These are phyloP conservation scores for Diachasmimorpha longicaudata DNA, from an alignment of 1,140 invertebrate genomes.

Conservation along the genomic window DNA sequence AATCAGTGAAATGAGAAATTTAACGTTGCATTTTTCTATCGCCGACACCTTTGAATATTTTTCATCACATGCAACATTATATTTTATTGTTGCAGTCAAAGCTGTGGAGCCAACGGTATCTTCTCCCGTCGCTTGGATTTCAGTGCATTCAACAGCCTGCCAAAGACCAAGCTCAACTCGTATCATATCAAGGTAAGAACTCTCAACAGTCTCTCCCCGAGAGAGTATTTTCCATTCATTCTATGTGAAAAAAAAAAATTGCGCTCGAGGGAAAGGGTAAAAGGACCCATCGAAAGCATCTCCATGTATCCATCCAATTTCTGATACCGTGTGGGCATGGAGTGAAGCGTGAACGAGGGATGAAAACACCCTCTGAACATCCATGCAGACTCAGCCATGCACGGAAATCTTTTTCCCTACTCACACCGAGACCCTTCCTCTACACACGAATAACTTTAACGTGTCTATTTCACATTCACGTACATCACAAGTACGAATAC, in stretches of 20 bases:
- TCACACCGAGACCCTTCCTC: background rate
- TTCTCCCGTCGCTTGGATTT: slow-evolving; percentile 91
- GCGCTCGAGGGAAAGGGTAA: background rate
- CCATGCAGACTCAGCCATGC: slow-evolving; percentile 22
- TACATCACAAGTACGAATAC: background rate
- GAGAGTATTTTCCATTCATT: background rate
- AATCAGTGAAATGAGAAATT: no score
- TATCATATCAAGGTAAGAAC: slow-evolving; percentile 96
- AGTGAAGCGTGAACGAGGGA: background rate
- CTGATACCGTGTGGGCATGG: background rate
- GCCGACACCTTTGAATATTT: no score
- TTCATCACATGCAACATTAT: no score
- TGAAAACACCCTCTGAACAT: background rate
- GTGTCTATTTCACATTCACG: background rate
- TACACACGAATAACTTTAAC: background rate
- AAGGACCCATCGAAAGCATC: background rate
- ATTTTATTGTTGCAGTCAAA: slow-evolving; percentile 71
- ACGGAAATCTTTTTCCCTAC: slow-evolving; percentile 24
- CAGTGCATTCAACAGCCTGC: slow-evolving; percentile 92
- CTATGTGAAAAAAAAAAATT: background rate
- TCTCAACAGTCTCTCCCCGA: background rate
- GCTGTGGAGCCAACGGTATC: slow-evolving; percentile 86
- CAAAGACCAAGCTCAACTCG: slow-evolving; percentile 94
- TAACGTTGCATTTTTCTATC: no score
- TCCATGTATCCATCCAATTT: slow-evolving; percentile 12